These are phyloP conservation scores for Horisme vitalbata DNA, from an alignment of 2,888 invertebrate species.

Conservation along the genomic window DNA sequence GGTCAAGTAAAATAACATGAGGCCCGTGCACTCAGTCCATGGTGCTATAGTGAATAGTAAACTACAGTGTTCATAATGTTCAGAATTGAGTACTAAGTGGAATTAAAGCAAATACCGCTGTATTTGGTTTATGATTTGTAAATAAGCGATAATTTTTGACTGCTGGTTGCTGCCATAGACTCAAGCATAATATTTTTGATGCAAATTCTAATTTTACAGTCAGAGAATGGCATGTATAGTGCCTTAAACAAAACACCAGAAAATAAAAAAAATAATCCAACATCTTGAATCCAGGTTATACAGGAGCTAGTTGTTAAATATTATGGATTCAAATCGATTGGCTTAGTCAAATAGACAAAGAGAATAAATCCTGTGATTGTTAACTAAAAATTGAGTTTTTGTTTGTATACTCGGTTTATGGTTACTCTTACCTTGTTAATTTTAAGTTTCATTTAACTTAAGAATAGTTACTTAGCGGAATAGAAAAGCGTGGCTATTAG, in stretches of 20 bases:
- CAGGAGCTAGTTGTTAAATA: conserved; percentile 2
- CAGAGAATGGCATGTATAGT: too few relatives aligned
- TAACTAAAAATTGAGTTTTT: conserved; percentile 36
- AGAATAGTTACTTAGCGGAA: conserved; percentile 6
- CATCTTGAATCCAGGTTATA: too few relatives aligned
- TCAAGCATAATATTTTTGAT: conserved; percentile 17
- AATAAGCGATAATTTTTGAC: background rate
- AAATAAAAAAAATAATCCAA: background rate
- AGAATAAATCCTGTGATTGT: conserved; percentile 37
- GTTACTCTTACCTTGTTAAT: conserved; percentile 24
- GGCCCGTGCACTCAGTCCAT: conserved; percentile 35
- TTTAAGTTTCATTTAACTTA: conserved; percentile 21
- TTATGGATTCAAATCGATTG: conserved; percentile 21
- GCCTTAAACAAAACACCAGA: too few relatives aligned
- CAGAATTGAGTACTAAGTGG: conserved; percentile 3
- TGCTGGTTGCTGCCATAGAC: background rate
- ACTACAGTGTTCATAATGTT: conserved; percentile 17
- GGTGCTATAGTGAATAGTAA: conserved; percentile 30
- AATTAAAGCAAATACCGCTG: background rate
- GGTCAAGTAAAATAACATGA: conserved; percentile 73
- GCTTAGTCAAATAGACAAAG: conserved; percentile 36
- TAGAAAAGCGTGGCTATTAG: conserved; percentile 21
- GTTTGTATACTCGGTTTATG: conserved; percentile 29
- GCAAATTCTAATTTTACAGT: conserved; percentile 7
- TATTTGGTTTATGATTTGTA: background rate